phyloP scores from a whole-genome alignment of 1,140 invertebrate species.

The Drosophila pruinosa region DNA sequence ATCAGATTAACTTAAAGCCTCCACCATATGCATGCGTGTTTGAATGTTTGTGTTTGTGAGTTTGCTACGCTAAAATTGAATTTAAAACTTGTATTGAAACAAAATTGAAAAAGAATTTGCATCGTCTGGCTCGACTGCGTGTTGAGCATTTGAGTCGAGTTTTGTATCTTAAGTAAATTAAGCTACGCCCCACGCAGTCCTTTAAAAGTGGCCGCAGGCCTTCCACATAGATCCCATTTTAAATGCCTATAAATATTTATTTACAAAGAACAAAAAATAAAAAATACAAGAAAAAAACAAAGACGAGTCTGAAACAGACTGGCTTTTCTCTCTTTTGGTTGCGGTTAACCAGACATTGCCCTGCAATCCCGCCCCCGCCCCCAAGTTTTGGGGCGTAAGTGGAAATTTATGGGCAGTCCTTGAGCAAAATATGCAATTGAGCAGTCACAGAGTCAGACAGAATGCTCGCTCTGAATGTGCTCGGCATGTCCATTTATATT shows the following conservation, averaged over 20 bases:
- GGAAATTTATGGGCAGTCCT: constrained; percentile 48
- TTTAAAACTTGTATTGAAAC: constrained; percentile 72
- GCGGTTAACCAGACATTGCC: constrained; percentile 35
- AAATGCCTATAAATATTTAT: constrained; percentile 75
- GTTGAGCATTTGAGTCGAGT: not conserved
- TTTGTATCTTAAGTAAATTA: constrained; percentile 73
- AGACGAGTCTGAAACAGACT: not conserved
- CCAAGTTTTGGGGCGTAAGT: constrained; percentile 23
- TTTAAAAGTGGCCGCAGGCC: not conserved
- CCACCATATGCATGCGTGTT: constrained; percentile 34
- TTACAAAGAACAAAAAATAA: constrained; percentile 20
- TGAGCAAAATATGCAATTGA: constrained; percentile 51
- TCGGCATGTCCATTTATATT: constrained; percentile 42
- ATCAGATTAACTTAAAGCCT: constrained; percentile 78
- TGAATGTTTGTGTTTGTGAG: not conserved
- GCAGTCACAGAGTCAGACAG: constrained; percentile 4
- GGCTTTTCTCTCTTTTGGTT: constrained; percentile 3
- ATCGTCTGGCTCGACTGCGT: constrained; percentile 10
- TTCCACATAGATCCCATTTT: constrained; percentile 53
- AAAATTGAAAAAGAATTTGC: constrained; percentile 74
- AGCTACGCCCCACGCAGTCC: constrained; percentile 21
- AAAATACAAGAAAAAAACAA: not conserved
- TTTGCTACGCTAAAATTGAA: constrained; percentile 59
- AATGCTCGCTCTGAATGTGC: not conserved
- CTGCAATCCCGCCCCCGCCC: not conserved